These are phyloP conservation scores for Toxotes lorentzi DNA, from an alignment of 2,797 vertebrate genomes.

Conservation along the genomic window DNA sequence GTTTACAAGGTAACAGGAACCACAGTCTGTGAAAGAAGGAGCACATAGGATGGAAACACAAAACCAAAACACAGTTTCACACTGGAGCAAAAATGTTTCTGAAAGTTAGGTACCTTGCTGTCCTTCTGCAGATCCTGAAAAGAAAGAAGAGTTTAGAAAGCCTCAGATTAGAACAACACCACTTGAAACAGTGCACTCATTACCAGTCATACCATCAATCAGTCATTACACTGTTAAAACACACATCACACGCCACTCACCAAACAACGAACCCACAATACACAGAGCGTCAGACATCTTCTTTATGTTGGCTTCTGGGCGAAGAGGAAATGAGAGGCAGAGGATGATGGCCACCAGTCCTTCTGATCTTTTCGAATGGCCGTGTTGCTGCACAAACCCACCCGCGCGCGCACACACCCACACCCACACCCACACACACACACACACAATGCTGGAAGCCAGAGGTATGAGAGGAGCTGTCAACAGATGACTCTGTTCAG, in stretches of 20 bases:
- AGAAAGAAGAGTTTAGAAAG: constrained; percentile 19
- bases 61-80: neutral
- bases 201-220: neutral
- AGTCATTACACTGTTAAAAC: neutral
- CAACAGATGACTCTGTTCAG: constrained; percentile 22
- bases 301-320: constrained; percentile 11
- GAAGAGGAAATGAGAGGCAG: constrained; percentile 30
- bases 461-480: neutral
- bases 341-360: constrained; percentile 15
- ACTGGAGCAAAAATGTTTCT: neutral
- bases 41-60: constrained; percentile 8
- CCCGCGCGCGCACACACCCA: neutral
- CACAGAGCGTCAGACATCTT: constrained; percentile 75
- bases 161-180: neutral
- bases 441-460: neutral
- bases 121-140: constrained; percentile 74
- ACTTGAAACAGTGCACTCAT: neutral
- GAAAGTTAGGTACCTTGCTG: constrained; percentile 75
- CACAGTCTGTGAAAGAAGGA: constrained; percentile 72
- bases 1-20: constrained; percentile 79
- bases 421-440: neutral
- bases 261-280: constrained; percentile 71
- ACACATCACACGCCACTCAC: constrained; percentile 69
- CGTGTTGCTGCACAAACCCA: neutral
- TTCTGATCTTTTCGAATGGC: constrained; percentile 32